Evolutionary conservation across 1,140 invertebrate genomes (phyloP).

Genomic region (Homarus americanus): DNA sequence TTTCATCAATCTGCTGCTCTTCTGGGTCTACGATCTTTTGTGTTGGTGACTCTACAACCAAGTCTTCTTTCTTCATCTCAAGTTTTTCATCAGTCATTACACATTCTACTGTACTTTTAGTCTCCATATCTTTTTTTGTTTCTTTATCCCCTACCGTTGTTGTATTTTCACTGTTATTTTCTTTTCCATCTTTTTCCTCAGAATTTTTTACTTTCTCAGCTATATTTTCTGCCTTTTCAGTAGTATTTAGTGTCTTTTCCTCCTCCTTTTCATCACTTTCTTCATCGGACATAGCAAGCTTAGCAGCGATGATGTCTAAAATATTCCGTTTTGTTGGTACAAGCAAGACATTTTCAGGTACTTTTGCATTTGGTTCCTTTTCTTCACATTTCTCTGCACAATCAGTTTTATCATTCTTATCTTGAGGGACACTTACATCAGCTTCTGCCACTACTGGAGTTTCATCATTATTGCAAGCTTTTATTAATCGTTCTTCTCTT

Average conservation of each 20-base stretch:
- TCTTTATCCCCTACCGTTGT: not conserved
- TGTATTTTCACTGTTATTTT: not conserved
- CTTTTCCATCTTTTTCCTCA: not conserved
- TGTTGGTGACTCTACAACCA: not conserved
- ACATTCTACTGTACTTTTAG: not conserved
- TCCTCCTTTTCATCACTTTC: constrained; percentile 61
- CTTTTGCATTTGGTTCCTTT: not conserved
- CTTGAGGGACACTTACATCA: not conserved
- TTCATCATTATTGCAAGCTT: not conserved
- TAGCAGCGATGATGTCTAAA: constrained; percentile 73
- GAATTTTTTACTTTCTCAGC: not conserved
- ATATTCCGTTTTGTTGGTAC: constrained; percentile 67
- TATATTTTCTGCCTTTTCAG: not conserved
- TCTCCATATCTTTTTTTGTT: not conserved
- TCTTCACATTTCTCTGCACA: constrained; percentile 4
- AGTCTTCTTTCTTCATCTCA: not conserved
- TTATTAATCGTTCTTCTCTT: not conserved
- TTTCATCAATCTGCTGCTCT: not conserved
- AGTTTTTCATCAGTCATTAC: not conserved
- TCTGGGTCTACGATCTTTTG: not conserved
- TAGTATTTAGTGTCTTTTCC: not conserved
- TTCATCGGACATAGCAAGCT: constrained; percentile 71
- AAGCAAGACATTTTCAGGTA: not conserved
- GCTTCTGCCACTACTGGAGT: not conserved
- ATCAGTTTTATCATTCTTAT: not conserved